Base-by-base conservation (phyloP, 2,797 vertebrate genomes). In the Trachops cirrhosus region DNA sequence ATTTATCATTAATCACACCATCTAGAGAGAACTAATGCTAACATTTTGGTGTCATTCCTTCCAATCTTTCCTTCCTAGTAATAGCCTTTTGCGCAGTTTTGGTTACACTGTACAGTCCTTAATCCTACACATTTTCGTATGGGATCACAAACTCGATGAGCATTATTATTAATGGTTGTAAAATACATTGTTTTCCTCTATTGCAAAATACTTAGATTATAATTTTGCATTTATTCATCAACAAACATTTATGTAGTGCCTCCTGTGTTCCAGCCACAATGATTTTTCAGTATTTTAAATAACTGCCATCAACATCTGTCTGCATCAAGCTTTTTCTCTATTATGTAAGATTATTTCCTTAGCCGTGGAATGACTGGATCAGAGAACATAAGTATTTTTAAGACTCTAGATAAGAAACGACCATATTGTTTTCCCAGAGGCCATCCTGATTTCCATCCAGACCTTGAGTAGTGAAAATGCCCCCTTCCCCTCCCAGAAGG, bases 261-360 rank as follows among this genome's bases (percentile, higher is more conserved):
- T 70, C 14, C 68, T 39, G 8, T 44, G 7, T 96, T 46, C 50
- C 68, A 83, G 29, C 15, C 6, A 34, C 73, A 67, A 5, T 89
- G 67, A 62, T 68, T 91, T 91, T 79, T n/a, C 78, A 54, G 26
- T 79, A 78, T 71, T 85, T 96, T 88, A 73, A 87, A 50, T 62
- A 86, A 73, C 15, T 59, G 12, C 52, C 46, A 41, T 86, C 50
- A 57, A 19, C 32, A 34, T 86, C 15, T 90, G 87, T 59, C 57
- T 64, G 50, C 73, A 39, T 82, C 73, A 82, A 73, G 41, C 26
- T 29, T 91, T 74, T 70, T 52, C 50, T 21, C 67, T 39, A 1
- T 73, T 62, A n/a, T 4, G 1, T 91, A 84, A 75, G 71, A 62
- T 24, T 52, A 70, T 85, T 85, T 68, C 54, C 11, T 77, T 85